A percentile compares a stretch with the other conserved stretches of the same genome.
Conservation (phyloP, 2,113 vertebrate genomes). For the Oreochromis spilurus region DNA sequence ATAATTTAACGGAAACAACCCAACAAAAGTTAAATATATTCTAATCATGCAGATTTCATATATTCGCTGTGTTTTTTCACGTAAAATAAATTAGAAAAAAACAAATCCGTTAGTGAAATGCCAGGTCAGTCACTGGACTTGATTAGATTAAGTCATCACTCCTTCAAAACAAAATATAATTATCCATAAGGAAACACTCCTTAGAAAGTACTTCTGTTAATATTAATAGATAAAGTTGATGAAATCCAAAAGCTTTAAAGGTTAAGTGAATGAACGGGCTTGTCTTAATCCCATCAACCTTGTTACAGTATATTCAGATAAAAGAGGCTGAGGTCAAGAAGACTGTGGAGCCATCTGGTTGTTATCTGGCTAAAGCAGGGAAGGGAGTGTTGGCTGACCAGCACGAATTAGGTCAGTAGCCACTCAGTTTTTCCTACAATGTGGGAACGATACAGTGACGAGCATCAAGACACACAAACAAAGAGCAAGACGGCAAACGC, state of each 20-base stretch:
- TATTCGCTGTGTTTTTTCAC: background rate
- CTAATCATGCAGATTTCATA: background rate
- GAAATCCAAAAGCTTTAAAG: background rate
- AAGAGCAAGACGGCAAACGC: background rate
- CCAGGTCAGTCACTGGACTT: background rate
- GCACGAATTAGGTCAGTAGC: constrained; percentile 35
- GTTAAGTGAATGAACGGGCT: background rate
- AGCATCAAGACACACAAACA: background rate
- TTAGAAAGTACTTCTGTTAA: background rate
- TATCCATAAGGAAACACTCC: background rate
- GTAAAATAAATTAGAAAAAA: background rate
- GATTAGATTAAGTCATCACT: background rate
- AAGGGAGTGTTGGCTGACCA: constrained; percentile 22
- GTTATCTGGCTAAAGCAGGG: constrained; percentile 13
- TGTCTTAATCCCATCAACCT: background rate
- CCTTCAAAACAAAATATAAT: background rate
- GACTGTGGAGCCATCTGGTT: background rate
- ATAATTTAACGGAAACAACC: background rate
- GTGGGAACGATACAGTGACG: constrained; percentile 2
- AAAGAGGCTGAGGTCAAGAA: background rate
- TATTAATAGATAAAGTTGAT: background rate
- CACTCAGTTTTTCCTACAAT: constrained; percentile 39
- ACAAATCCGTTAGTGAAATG: background rate
- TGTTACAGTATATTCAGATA: background rate
- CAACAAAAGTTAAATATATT: background rate